A percentile compares a stretch with the other conserved stretches of the same genome.
Conservation (phyloP, 2,888 invertebrate species). For the Nipponacmea schrenckii region DNA sequence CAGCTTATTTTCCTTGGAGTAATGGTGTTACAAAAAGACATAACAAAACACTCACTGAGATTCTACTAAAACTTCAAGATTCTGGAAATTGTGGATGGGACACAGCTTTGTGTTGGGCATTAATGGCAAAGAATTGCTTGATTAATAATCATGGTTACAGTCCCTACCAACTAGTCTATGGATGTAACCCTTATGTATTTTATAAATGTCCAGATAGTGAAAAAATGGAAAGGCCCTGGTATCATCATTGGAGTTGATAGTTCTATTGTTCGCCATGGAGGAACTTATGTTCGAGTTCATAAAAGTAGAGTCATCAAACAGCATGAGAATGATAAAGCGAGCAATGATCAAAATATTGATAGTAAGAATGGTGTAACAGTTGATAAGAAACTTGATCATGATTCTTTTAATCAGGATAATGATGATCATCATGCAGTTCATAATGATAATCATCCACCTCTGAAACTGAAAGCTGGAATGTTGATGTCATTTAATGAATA, state of each 20-base stretch:
- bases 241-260: conserved; percentile 16
- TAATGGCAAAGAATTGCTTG: conserved; percentile 19
- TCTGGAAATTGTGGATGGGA: conserved; percentile 23
- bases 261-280: conserved; percentile 16
- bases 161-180: conserved; percentile 22
- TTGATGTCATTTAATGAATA: conserved; percentile 10
- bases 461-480: conserved; percentile 8
- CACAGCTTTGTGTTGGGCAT: conserved; percentile 19
- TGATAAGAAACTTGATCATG: neutral
- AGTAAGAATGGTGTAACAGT: too few species aligned
- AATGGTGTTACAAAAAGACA: conserved; percentile 15
- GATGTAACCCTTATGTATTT: conserved; percentile 23
- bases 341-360: too few species aligned
- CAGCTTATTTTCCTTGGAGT: conserved; percentile 17
- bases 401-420: neutral
- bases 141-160: conserved; percentile 17
- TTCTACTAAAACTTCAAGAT: conserved; percentile 23
- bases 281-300: conserved; percentile 18
- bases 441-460: too few species aligned
- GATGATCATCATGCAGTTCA: neutral
- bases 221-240: conserved; percentile 14
- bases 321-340: too few species aligned
- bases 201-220: conserved; percentile 21
- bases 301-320: conserved; percentile 1
- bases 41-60: conserved; percentile 23